phyloP scores from a whole-genome alignment of 2,797 vertebrate genomes.

The Somateria mollissima region DNA sequence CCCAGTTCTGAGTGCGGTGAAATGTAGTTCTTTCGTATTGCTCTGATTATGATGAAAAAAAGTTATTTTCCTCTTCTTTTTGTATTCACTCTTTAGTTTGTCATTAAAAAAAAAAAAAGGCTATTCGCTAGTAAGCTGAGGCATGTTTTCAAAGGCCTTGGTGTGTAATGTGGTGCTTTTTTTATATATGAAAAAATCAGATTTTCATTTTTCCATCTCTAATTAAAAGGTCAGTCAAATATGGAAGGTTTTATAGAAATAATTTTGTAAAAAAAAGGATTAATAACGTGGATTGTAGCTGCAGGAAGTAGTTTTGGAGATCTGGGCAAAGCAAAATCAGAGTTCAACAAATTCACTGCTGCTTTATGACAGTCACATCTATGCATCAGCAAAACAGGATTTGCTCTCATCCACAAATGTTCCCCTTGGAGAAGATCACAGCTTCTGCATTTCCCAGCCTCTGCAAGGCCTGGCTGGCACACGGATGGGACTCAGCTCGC shows the following conservation, averaged over 20 bases:
- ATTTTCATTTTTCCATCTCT: background rate
- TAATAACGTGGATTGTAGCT: background rate
- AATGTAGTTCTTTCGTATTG: background rate
- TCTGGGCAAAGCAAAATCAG: background rate
- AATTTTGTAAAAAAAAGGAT: background rate
- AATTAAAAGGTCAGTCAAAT: background rate
- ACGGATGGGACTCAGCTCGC: too few species aligned
- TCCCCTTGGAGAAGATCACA: background rate
- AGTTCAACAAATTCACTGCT: background rate
- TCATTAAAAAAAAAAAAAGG: background rate
- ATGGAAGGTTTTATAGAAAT: background rate
- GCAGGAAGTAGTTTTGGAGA: background rate
- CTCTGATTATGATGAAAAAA: background rate
- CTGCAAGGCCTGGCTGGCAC: background rate
- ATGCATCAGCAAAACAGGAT: slow-evolving; percentile 43
- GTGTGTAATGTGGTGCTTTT: background rate
- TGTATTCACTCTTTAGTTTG: background rate
- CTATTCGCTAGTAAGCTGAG: background rate
- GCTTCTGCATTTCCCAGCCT: background rate
- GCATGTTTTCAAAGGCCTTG: background rate
- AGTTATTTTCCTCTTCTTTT: background rate
- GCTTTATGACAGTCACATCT: background rate
- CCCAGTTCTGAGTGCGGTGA: background rate
- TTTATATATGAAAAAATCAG: background rate
- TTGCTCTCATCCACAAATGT: background rate